Evolutionary conservation across 2,797 vertebrate species (phyloP).

Genomic region (Xenops minutus): DNA sequence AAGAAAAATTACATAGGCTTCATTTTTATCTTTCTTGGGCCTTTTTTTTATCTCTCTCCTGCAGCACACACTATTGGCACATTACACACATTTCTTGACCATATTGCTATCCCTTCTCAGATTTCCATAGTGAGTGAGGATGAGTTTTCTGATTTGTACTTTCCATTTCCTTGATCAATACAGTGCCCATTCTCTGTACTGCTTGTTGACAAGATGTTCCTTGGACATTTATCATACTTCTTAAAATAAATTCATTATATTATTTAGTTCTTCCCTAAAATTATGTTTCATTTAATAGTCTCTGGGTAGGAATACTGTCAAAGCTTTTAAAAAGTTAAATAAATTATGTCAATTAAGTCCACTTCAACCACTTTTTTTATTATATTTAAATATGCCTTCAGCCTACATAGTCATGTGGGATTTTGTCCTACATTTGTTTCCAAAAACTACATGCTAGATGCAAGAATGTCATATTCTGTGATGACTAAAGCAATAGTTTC

Average conservation of each 20-base stretch:
- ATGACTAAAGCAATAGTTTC: slow-evolving; percentile 46
- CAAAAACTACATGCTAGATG: slow-evolving; percentile 3
- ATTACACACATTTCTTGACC: not conserved
- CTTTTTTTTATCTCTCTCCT: not conserved
- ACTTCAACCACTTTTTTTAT: not conserved
- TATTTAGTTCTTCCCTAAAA: not conserved
- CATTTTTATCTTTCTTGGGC: not conserved
- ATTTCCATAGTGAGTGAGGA: not conserved
- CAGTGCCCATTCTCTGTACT: not conserved
- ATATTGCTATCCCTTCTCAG: not conserved
- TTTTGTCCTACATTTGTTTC: slow-evolving; percentile 38
- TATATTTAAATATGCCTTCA: not conserved
- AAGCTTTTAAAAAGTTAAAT: not conserved
- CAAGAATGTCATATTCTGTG: not conserved
- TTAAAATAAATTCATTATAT: not conserved
- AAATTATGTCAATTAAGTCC: not conserved
- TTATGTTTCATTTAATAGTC: not conserved
- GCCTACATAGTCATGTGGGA: not conserved
- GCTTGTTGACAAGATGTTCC: not conserved
- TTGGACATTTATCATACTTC: not conserved
- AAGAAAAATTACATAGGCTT: not conserved
- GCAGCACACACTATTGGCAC: not conserved
- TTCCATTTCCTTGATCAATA: not conserved
- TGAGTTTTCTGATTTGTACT: not conserved
- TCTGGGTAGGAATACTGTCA: not conserved